Percentiles rank a stretch among this genome's conserved stretches.
phyloP scores from a whole-genome alignment of 2,113 vertebrate genomes.

The Rattus rattus region DNA sequence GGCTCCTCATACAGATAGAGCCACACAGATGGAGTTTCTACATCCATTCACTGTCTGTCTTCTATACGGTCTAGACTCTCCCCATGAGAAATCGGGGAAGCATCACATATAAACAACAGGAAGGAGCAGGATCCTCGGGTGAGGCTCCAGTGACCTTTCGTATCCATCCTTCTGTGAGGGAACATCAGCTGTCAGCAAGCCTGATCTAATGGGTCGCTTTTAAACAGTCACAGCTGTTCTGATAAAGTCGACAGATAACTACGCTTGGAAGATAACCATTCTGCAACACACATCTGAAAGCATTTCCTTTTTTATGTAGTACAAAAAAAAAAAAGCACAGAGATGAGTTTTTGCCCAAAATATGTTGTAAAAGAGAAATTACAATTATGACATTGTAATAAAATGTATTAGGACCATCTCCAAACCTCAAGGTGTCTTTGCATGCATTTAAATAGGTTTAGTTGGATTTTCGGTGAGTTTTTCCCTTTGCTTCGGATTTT shows the following conservation, averaged over 20 bases:
- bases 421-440: neutral
- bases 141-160: too few species aligned
- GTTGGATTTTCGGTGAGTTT: neutral
- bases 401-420: neutral
- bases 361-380: neutral
- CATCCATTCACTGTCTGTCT: neutral
- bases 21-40: neutral
- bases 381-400: neutral
- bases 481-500: neutral
- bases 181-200: neutral
- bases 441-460: neutral
- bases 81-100: neutral
- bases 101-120: neutral
- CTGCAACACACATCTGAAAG: neutral
- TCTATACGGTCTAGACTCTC: neutral
- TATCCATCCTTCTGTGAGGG: too few species aligned
- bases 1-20: neutral
- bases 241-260: neutral
- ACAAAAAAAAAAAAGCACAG: neutral
- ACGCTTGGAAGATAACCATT: neutral
- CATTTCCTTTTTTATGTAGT: neutral
- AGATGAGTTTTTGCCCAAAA: neutral
- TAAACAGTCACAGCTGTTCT: neutral
- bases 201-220: neutral
- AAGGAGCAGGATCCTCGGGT: neutral